Evolutionary conservation across 2,113 vertebrate genomes (phyloP), one percentile per base, ranked within the genome.

Genomic region (Xenopus tropicalis): DNA sequence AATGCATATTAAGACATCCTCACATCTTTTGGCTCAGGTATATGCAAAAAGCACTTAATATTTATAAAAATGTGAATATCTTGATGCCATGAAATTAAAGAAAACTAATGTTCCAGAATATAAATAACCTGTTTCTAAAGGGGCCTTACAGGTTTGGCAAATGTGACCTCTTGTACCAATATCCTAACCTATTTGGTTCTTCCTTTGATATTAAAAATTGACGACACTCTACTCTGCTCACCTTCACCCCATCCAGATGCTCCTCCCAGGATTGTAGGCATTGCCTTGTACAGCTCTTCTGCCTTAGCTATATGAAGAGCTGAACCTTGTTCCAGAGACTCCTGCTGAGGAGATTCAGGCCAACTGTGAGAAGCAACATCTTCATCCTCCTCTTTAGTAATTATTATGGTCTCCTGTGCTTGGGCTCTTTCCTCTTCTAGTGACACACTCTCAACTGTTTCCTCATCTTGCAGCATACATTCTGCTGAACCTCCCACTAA

Each of bases 241-340:
- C 93, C 94, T 92, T 90, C 90, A 61, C 88, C 93, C 82, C 91
- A 95, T 78, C 85, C 88, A 48, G 89, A 89, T 58, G 90, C 90
- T 12, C 92, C 88, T 20, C 89, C 91, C 20, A 93, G 87, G 78
- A 92, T 89, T 0, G 87, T 85, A 21, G 91, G 90, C 12, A 91
- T 83, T 0, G 87, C 91, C 61, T 87, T 87, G 44, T 87, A 94
- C 48, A 93, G 86, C 59, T 94, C 90, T 51, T 95, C 93, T 29
- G 89, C 93, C 69, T 91, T 86, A 69, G 93, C 85, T 4, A 88
- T 89, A 81, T 89, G 87, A 51, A 81, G 68, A 65, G 66, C 75
- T 0, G 66, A 4, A 1, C 79, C 75, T n/a, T 54, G 78, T 0
- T 70, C 74, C 59, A 79, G 71, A 66, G 75, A 77, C 19, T 76